Percentiles rank a stretch among this genome's conserved stretches.
Conservation (phyloP, 2,113 vertebrate genomes). For the Chelonoidis abingdonii region DNA sequence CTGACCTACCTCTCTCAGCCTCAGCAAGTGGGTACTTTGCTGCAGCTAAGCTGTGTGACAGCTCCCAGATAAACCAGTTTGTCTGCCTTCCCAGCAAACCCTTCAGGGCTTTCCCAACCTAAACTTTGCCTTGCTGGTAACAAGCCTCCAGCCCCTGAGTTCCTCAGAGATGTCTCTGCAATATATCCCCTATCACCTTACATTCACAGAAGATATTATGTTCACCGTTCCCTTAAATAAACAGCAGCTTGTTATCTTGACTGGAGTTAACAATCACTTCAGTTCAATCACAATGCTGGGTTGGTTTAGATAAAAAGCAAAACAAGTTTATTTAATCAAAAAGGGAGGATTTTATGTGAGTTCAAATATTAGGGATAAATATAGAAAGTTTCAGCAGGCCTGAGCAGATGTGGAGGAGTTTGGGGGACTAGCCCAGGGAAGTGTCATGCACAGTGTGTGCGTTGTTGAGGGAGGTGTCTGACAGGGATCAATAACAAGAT, state of each 20-base stretch:
- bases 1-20: neutral
- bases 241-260: neutral
- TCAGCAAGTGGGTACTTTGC: neutral
- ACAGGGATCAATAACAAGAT: neutral
- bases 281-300: neutral
- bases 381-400: neutral
- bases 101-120: neutral
- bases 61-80: neutral
- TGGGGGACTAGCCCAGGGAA: neutral
- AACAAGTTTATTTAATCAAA: neutral
- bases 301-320: neutral
- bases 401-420: neutral
- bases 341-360: neutral
- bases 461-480: neutral
- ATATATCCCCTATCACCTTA: neutral
- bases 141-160: no score
- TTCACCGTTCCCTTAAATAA: neutral
- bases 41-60: neutral
- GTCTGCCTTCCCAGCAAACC: neutral
- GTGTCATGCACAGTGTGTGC: neutral
- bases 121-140: neutral
- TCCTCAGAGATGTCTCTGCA: neutral
- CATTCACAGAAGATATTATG: neutral
- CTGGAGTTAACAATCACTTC: neutral
- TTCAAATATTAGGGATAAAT: neutral